Evolutionary conservation across 2,113 vertebrate species (phyloP), one percentile per base, ranked within the genome.

Genomic region (Dendrocopos noguchii): DNA sequence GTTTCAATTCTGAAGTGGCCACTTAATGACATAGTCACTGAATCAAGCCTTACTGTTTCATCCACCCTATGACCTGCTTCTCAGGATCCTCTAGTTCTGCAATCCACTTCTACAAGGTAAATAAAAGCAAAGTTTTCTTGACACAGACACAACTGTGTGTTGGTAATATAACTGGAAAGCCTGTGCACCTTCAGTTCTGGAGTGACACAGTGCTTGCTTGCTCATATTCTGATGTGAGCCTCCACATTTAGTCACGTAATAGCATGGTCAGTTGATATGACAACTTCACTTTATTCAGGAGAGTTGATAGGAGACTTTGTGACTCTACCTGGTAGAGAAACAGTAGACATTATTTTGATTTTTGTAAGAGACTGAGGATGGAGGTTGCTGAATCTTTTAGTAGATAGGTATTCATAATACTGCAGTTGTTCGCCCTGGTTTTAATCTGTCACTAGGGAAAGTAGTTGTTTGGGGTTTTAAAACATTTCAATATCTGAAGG

Each of bases 141-240:
- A 0, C 4, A 5, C 42, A 39, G 64, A 3, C 21, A 36, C 6
- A 15, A 6, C 11, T 47, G 1, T 42, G 2, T 33, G 31, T 15
- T 52, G 64, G 19, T 44, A 34, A 11, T 47, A 36, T 2, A 28
- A 5, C 5, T 47, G 70, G 10, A 53, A 42, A 65, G 27, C 53
- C 31, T 47, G 21, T 28, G 17, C 10, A 18, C 14, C 25, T 77
- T n/a, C 46, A 63, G 15, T 65, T 80, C 1, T 7, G 34, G 44
- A 22, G 53, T 47, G 47, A 15, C 7, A 15, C 6, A 2, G 15
- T 42, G 21, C 18, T 70, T 33, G 18, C 15, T 73, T 52, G 57
- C 29, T 65, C 8, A 1, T 24, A 2, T n/a, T 82, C 74, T 82
- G 66, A 27, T 2, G 0, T 4, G 42, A 71, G 52, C 52, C 83